A percentile compares a stretch with the other conserved stretches of the same genome.
phyloP scores from a whole-genome alignment of 1,140 invertebrate species.

The Apolygus lucorum region DNA sequence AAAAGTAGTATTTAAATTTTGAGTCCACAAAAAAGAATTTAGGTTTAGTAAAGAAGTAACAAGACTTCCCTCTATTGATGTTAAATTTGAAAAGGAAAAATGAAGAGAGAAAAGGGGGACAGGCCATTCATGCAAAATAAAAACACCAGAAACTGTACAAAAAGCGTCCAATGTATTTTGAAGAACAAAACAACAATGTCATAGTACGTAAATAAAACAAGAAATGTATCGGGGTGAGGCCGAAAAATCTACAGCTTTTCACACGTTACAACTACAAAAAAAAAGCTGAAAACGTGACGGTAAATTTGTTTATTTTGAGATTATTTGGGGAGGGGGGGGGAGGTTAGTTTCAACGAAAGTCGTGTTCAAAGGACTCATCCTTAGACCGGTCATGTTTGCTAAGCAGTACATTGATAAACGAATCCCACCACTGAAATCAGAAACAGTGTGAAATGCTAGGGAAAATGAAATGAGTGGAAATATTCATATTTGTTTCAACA shows the following conservation, averaged over 20 bases:
- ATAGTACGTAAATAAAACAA: neutral
- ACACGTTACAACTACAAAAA: too few relatives aligned
- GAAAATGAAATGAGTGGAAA: too few relatives aligned
- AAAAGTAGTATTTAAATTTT: too few relatives aligned
- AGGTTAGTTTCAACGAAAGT: neutral
- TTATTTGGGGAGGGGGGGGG: too few relatives aligned
- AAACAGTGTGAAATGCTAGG: neutral
- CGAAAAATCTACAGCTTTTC: too few relatives aligned
- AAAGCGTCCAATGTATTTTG: neutral
- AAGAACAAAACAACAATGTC: neutral
- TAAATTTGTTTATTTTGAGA: neutral
- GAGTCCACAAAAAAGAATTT: too few relatives aligned
- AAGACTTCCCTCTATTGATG: too few relatives aligned
- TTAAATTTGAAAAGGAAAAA: neutral
- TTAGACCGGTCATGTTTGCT: neutral
- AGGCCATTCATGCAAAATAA: neutral
- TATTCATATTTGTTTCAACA: too few relatives aligned
- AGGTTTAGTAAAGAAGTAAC: too few relatives aligned
- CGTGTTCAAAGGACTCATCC: neutral
- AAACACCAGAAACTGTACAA: neutral
- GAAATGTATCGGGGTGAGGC: too few relatives aligned
- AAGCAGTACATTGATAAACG: conserved; percentile 8
- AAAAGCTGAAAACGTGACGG: neutral
- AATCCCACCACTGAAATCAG: conserved; percentile 4
- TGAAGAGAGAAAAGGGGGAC: neutral